Evolutionary conservation across 2,888 invertebrate genomes (phyloP), one percentile per base, ranked within the genome.

Genomic region (Meiosimyza platycephala): DNA sequence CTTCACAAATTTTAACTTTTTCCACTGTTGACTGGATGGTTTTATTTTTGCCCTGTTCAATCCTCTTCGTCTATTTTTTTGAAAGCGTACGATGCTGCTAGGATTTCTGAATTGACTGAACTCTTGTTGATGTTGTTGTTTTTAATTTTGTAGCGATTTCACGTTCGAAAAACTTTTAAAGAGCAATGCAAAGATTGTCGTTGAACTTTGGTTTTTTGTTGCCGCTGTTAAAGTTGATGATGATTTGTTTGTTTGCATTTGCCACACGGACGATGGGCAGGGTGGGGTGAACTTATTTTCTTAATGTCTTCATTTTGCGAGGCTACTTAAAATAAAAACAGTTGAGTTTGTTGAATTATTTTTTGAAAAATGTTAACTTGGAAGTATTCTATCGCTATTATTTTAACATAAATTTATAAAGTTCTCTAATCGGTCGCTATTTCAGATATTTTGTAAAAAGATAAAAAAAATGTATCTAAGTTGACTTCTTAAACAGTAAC

Each of bases 91-190:
- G 54, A 16, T 7, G 54, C 18, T 54, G 54, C 12, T 18, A 11
- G 18, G 54, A 12, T 16, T 54, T 16, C 51, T 28, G 50, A 4
- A 47, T n/a, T 6, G 47, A 52, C 52, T 50, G 28, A 52, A 51
- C 52, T 67, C 18, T 67, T 47, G 63, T 63, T 63, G 63, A 48
- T 70, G 70, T 60, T 70, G 70, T 75, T 72, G 75, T 79, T 82
- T 82, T 80, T 83, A 84, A 85, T 84, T 84, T 85, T 81, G 82
- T 78, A 80, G 78, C 83, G 84, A 85, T 86, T 86, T 85, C 82
- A 85, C 85, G 85, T 84, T 84, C 81, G 83, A 86, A 83, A 82
- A 84, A 85, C 80, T 85, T 84, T 80, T 81, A 80, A 79, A 86
- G 86, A 82, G 86, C 84, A 83, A 81, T 82, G 85, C 80, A 86